Evolutionary conservation across 2,888 invertebrate genomes (phyloP).

Genomic region (Diplazon laetatorius): DNA sequence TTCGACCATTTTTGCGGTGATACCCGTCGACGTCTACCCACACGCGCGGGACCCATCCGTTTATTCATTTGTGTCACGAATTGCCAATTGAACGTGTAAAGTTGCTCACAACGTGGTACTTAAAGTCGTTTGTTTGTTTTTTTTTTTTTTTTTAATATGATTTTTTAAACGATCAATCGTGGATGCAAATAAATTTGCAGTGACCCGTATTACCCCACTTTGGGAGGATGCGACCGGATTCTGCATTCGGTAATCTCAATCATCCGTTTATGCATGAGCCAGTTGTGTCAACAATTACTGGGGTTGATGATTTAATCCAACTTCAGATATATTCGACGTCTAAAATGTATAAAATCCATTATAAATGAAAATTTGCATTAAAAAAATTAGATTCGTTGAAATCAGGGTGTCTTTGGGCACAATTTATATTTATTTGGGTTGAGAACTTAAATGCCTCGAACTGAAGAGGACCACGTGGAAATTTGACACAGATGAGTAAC

Average conservation of each 20-base stretch:
- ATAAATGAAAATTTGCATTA: no score
- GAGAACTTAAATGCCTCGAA: background rate
- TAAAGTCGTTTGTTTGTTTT: background rate
- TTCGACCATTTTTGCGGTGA: background rate
- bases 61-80: constrained; percentile 7
- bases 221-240: background rate
- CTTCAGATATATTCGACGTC: no score
- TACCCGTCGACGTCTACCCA: background rate
- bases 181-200: background rate
- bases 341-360: no score
- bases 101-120: background rate
- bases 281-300: no score
- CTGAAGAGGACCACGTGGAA: background rate
- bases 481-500: constrained; percentile 4
- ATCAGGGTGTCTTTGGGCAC: no score
- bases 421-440: background rate
- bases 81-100: background rate
- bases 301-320: no score
- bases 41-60: background rate
- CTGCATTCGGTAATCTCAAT: background rate
- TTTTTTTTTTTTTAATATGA: no score
- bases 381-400: no score
- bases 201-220: background rate
- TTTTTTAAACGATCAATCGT: background rate
- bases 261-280: no score